phyloP scores from a whole-genome alignment of 1,140 invertebrate species.

The Nylanderia fulva region DNA sequence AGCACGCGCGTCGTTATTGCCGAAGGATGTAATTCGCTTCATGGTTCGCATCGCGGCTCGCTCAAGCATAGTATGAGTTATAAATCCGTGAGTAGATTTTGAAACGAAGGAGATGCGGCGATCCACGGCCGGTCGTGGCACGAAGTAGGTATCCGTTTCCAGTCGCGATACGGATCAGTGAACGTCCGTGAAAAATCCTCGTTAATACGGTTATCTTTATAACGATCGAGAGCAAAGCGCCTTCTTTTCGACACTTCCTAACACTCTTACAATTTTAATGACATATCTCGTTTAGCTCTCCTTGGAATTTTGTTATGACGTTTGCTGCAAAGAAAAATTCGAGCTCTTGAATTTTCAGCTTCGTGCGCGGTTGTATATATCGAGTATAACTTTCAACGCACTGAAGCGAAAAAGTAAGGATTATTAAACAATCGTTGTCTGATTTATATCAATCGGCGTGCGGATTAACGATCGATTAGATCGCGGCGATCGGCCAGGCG shows the following conservation, averaged over 20 bases:
- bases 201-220: slow-evolving; percentile 51
- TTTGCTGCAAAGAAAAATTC: neutral
- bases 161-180: slow-evolving; percentile 52
- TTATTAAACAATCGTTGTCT: slow-evolving; percentile 64
- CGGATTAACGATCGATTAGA: slow-evolving; percentile 24
- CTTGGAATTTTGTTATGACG: neutral
- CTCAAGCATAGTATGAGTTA: slow-evolving; percentile 50
- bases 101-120: slow-evolving; percentile 49
- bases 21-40: slow-evolving; percentile 48
- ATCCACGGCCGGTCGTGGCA: slow-evolving; percentile 23
- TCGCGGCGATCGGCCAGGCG: slow-evolving; percentile 29
- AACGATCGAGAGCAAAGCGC: neutral
- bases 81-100: slow-evolving; percentile 57
- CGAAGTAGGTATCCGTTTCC: slow-evolving; percentile 47
- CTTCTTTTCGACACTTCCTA: neutral
- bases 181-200: slow-evolving; percentile 48
- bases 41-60: slow-evolving; percentile 45
- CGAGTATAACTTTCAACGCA: neutral
- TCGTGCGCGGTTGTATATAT: neutral
- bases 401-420: neutral
- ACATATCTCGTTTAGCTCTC: neutral
- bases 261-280: neutral
- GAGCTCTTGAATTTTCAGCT: neutral
- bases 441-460: slow-evolving; percentile 58
- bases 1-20: slow-evolving; percentile 55